Percentiles rank a stretch among this genome's conserved stretches.
These are phyloP conservation scores for Rhodinocichla rosea DNA, from an alignment of 2,113 vertebrate genomes.

Conservation along the genomic window DNA sequence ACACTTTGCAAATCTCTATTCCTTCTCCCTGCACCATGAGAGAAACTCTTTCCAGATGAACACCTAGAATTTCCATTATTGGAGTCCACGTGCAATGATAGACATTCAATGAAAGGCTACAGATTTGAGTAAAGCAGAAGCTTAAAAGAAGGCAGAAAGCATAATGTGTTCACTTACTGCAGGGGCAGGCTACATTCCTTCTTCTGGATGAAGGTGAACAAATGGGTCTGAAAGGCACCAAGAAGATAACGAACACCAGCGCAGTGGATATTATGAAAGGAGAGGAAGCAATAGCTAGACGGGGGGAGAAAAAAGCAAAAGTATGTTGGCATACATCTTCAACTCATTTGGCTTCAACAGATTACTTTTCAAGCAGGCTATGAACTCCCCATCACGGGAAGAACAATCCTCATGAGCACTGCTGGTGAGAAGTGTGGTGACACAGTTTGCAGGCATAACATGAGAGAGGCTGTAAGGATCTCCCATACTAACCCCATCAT, in stretches of 20 bases:
- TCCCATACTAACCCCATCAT: too few species aligned
- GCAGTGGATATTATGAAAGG: neutral
- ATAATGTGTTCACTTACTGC: neutral
- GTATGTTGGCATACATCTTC: rapidly evolving
- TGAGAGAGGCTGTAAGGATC: neutral
- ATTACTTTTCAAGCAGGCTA: neutral
- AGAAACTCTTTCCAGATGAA: too few species aligned
- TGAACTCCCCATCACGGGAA: neutral
- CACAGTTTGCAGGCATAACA: rapidly evolving
- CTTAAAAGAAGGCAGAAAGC: neutral
- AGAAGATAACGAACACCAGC: neutral
- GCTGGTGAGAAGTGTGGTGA: neutral
- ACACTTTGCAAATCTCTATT: too few species aligned
- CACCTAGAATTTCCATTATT: too few species aligned
- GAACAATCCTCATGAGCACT: neutral
- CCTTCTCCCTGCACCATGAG: too few species aligned
- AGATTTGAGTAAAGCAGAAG: neutral
- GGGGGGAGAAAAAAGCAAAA: neutral
- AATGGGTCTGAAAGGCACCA: neutral
- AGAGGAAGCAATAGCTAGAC: neutral
- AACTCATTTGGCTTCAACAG: neutral
- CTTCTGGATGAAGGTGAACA: neutral
- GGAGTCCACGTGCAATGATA: too few species aligned
- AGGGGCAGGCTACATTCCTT: neutral
- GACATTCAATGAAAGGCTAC: too few species aligned